Base-by-base conservation (phyloP, 2,797 vertebrate species). In the Cottoperca gobio region DNA sequence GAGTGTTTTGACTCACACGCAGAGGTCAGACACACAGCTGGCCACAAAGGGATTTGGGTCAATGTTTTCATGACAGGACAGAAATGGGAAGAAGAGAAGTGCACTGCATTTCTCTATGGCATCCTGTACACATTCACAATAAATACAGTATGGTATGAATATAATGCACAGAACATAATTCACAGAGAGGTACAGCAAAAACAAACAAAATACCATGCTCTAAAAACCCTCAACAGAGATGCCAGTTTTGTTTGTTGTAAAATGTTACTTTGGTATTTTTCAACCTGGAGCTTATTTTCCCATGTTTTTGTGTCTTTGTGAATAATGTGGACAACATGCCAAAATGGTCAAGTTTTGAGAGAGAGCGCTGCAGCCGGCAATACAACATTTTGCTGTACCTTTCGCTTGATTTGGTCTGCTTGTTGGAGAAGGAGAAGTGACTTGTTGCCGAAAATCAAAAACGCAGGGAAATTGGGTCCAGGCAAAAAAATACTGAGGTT, bases 101-200 rank as follows among this genome's bases (percentile, higher is more conserved):
- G 97, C 96, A 74, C 97, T 98, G 95, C 98, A 99, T 94, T 98
- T 99, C 94, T 97, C 96, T 85, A 98, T 97, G 88, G 97, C 96
- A n/a, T 96, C 96, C 98, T 99, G 85, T 67, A 77, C 31, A 79
- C 37, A 83, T 58, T 55, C 8, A 84, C 7, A 79, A 45, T 19
- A 62, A 66, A 80, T 4, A 43, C 3, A 59, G 8, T 10, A 13
- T 31, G 17, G 1, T 52, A 8, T 33, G 7, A 61, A 42, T 40
- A 52, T 10, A 62, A 35, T 40, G 17, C 14, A 79, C 17, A 54
- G 46, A 9, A 26, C 43, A 33, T 9, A 19, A 66, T 5, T 23
- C 14, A 76, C 7, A 62, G 2, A 62, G 2, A 70, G 2, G 7
- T 8, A 59, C 0, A 50, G 23, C 0, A 31, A 24, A 46, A 39